A percentile compares a stretch with the other conserved stretches of the same genome.
These are phyloP conservation scores for Morone chrysops DNA, from an alignment of 2,113 vertebrate species.

Conservation along the genomic window DNA sequence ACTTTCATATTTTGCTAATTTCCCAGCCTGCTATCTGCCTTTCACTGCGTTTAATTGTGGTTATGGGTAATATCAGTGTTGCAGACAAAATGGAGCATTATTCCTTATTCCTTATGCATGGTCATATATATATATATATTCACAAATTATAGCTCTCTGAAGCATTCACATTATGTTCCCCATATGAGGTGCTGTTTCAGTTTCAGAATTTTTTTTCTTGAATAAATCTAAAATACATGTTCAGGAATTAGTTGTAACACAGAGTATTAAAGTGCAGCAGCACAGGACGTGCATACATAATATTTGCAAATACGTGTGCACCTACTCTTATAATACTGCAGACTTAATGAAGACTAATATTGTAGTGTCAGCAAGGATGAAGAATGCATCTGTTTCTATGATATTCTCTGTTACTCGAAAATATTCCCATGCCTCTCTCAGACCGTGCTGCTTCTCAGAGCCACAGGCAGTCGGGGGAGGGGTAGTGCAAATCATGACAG, in stretches of 20 bases:
- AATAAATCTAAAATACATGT: background rate
- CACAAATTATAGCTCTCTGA: background rate
- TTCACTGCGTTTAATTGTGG: background rate
- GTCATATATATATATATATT: too few relatives aligned
- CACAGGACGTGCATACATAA: background rate
- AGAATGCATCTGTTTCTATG: background rate
- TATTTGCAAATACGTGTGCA: slow-evolving; percentile 1
- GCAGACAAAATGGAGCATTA: background rate
- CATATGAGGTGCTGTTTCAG: background rate
- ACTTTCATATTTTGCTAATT: too few relatives aligned
- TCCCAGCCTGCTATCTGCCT: too few relatives aligned
- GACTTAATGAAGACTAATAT: slow-evolving; percentile 8
- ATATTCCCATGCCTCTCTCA: slow-evolving; percentile 30
- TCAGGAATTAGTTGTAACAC: background rate
- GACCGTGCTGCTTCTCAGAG: slow-evolving; percentile 38
- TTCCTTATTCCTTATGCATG: background rate
- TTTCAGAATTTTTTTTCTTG: background rate
- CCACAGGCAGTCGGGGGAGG: slow-evolving; percentile 27
- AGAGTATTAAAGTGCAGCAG: background rate
- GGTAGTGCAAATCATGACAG: slow-evolving; percentile 44
- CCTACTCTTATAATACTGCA: background rate
- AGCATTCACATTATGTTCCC: background rate
- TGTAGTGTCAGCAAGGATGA: slow-evolving; percentile 9
- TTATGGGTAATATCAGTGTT: background rate
- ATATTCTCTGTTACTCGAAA: background rate